Evolutionary conservation across 2,797 vertebrate genomes (phyloP).

Genomic region (Cuniculus paca): DNA sequence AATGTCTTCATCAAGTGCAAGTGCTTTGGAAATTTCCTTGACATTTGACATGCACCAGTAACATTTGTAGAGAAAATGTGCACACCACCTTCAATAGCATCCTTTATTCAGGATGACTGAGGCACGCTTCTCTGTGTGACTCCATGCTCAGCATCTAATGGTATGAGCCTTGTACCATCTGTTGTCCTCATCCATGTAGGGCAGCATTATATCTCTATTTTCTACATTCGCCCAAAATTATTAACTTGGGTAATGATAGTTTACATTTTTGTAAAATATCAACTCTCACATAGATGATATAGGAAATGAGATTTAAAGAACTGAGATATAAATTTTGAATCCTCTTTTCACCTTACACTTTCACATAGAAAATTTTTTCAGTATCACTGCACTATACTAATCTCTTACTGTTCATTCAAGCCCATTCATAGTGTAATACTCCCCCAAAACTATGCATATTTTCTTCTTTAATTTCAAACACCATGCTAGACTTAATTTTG

Average conservation of each 20-base stretch:
- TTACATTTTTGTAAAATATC: neutral
- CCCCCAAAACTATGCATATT: neutral
- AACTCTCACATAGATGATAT: neutral
- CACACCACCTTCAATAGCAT: neutral
- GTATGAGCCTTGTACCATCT: neutral
- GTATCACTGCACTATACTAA: neutral
- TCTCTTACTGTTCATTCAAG: neutral
- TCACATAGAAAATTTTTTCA: neutral
- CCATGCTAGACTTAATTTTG: neutral
- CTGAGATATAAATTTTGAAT: neutral
- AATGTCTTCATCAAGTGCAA: slow-evolving; percentile 37
- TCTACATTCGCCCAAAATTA: slow-evolving; percentile 10
- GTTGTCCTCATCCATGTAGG: neutral
- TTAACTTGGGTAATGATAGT: neutral
- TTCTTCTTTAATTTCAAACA: neutral
- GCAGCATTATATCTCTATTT: neutral
- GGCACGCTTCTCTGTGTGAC: neutral
- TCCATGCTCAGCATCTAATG: neutral
- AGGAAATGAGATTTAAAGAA: neutral
- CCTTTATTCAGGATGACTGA: neutral
- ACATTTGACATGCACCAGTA: neutral
- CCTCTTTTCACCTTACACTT: neutral
- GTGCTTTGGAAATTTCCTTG: neutral
- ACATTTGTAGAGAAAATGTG: neutral
- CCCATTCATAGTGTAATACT: neutral